Conservation (phyloP, 1,140 invertebrate genomes). For the Caligus rogercresseyi region DNA sequence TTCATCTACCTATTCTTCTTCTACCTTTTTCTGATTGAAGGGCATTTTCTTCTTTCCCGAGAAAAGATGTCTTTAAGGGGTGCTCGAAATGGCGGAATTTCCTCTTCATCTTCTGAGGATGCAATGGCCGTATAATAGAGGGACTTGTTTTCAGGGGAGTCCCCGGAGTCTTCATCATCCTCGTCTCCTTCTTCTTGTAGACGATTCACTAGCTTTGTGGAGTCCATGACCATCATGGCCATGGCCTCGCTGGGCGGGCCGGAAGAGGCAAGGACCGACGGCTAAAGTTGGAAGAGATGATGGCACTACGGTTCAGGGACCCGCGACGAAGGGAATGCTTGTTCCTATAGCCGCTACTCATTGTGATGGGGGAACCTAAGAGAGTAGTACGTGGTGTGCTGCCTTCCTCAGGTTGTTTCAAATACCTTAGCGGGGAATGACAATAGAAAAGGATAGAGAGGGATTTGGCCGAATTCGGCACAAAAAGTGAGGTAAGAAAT, state of each 20-base stretch:
- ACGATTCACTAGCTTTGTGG: background rate
- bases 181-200: background rate
- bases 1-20: no score
- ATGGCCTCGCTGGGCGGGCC: background rate
- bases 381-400: no score
- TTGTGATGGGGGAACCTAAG: no score
- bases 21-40: background rate
- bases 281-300: background rate
- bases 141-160: background rate
- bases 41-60: background rate
- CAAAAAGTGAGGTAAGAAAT: no score
- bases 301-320: background rate
- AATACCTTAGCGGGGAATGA: no score
- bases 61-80: background rate
- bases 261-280: background rate
- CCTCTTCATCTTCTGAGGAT: background rate
- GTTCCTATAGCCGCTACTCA: background rate
- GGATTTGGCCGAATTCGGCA: no score
- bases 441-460: no score
- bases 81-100: no score
- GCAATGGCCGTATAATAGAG: background rate
- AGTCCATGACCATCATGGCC: background rate
- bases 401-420: no score
- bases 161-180: background rate
- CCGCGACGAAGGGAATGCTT: background rate